phyloP scores from a whole-genome alignment of 2,113 vertebrate genomes.

The Oxyruncus cristatus region DNA sequence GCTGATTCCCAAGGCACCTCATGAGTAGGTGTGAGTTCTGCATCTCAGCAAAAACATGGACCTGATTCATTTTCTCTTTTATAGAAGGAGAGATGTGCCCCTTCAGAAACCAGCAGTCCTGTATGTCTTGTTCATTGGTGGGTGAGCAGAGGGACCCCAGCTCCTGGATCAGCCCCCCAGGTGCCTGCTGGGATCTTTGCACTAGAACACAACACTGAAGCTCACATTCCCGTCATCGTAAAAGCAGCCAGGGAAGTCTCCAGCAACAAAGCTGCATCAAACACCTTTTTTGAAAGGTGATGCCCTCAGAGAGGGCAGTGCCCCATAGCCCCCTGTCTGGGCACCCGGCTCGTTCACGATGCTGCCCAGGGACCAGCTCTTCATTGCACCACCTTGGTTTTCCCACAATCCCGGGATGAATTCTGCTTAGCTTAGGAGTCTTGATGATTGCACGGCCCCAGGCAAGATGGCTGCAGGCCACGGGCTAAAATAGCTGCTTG shows the following conservation, averaged over 20 bases:
- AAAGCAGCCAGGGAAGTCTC: background rate
- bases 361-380: background rate
- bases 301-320: accelerated
- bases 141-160: accelerated
- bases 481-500: slow-evolving; percentile 60
- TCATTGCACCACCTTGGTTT: background rate
- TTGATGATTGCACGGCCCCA: background rate
- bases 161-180: background rate
- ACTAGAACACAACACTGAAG: accelerated
- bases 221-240: accelerated
- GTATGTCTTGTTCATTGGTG: accelerated
- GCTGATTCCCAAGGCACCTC: background rate
- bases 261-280: background rate
- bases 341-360: background rate
- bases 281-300: background rate
- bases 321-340: accelerated
- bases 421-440: background rate
- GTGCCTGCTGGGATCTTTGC: background rate
- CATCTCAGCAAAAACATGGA: background rate
- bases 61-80: background rate
- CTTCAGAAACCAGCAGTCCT: background rate
- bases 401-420: background rate
- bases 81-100: background rate
- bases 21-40: background rate
- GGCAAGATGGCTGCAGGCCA: slow-evolving; percentile 29